Percentiles rank a stretch among this genome's conserved stretches.
Conservation (phyloP, 2,797 vertebrate genomes). For the Thamnophis elegans region DNA sequence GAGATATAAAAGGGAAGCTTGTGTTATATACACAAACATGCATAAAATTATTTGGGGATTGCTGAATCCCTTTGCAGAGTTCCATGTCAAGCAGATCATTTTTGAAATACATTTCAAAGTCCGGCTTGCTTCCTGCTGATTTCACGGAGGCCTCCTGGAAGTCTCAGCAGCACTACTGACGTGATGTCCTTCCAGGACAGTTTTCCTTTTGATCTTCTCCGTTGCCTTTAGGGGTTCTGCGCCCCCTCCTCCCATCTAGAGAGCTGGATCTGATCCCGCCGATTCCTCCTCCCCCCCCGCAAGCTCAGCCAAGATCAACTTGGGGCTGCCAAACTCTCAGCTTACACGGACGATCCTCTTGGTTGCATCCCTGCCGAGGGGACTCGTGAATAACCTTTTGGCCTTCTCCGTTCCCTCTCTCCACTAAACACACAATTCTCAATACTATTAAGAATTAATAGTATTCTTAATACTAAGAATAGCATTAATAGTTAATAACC, state of each 20-base stretch:
- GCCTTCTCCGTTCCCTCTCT: neutral
- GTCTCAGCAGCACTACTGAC: neutral
- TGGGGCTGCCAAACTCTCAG: neutral
- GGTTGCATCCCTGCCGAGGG: neutral
- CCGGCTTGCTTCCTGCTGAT: neutral
- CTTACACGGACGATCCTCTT: neutral
- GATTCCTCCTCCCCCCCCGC: neutral
- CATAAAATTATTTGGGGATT: neutral
- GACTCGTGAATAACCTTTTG: neutral
- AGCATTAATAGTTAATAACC: too few relatives aligned
- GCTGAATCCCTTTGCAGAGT: neutral
- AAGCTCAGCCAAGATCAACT: neutral
- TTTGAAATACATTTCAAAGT: neutral
- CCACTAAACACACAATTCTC: too few relatives aligned
- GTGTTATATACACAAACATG: neutral
- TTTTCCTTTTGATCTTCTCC: neutral
- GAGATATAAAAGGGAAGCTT: neutral
- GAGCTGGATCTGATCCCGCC: neutral
- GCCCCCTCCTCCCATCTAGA: neutral
- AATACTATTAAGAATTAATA: too few relatives aligned
- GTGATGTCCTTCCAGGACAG: fast-evolving
- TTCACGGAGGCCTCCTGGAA: neutral
- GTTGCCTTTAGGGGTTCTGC: neutral
- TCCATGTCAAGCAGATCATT: neutral
- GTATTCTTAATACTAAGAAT: too few relatives aligned